A percentile compares a stretch with the other conserved stretches of the same genome.
Evolutionary conservation across 2,113 vertebrate genomes (phyloP).

Genomic region (Brachypodius melanocephalos): DNA sequence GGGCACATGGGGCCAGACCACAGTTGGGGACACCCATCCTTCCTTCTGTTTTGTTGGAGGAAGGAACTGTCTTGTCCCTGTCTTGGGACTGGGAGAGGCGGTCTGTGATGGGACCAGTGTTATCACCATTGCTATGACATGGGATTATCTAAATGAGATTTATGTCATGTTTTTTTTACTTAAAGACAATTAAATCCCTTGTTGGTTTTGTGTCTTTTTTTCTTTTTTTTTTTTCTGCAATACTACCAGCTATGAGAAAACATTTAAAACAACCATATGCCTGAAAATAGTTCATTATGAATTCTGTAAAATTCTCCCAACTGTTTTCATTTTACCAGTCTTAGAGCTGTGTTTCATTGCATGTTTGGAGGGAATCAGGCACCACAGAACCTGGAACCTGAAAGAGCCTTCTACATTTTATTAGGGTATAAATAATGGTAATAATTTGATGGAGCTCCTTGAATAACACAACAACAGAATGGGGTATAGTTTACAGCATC

Average conservation of each 20-base stretch:
- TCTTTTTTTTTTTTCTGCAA: background rate
- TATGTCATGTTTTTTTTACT: background rate
- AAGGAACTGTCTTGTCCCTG: background rate
- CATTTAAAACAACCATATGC: background rate
- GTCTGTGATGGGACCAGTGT: background rate
- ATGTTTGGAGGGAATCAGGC: background rate
- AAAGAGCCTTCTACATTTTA: background rate
- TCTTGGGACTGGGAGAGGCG: background rate
- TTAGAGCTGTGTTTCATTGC: background rate
- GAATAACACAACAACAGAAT: background rate
- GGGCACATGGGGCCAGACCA: background rate
- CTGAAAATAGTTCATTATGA: background rate
- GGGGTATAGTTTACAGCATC: background rate
- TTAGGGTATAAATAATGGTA: background rate
- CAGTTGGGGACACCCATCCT: background rate
- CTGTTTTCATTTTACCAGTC: slow-evolving; percentile 5
- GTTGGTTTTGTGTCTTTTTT: background rate
- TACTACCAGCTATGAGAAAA: background rate
- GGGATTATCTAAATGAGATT: background rate
- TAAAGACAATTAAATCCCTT: background rate
- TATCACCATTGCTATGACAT: rapidly evolving
- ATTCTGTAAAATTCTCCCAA: background rate
- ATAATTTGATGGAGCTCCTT: slow-evolving; percentile 35
- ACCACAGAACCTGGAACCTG: background rate
- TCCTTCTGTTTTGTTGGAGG: background rate